Percentiles rank a stretch among this genome's conserved stretches.
phyloP scores from a whole-genome alignment of 2,113 vertebrate genomes.

The Hassar affinis region DNA sequence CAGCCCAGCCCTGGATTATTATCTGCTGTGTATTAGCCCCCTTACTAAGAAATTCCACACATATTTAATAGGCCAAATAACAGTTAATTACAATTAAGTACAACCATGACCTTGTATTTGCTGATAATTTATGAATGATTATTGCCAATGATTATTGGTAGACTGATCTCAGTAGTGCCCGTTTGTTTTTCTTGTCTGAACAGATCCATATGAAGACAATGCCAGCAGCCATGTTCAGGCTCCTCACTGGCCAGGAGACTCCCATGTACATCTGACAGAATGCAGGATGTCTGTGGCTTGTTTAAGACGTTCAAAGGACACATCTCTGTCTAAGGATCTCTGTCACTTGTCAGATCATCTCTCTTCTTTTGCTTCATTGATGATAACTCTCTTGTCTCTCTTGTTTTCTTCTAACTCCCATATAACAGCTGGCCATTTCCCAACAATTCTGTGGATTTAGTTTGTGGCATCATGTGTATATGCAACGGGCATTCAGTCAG shows the following conservation, averaged over 20 bases:
- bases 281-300: slow-evolving; percentile 41
- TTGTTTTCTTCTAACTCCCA: slow-evolving; percentile 56
- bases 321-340: slow-evolving; percentile 31
- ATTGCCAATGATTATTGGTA: not conserved
- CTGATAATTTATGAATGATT: not conserved
- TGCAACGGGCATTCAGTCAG: slow-evolving; percentile 49
- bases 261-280: slow-evolving; percentile 89
- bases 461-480: slow-evolving; percentile 68
- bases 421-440: slow-evolving; percentile 38
- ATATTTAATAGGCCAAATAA: not conserved
- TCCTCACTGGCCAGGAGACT: slow-evolving; percentile 97
- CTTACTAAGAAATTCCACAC: not conserved
- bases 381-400: slow-evolving; percentile 40
- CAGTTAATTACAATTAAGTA: not conserved
- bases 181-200: slow-evolving; percentile 15
- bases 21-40: not conserved
- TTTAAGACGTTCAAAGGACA: slow-evolving; percentile 30
- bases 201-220: slow-evolving; percentile 99
- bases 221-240: slow-evolving; percentile 98
- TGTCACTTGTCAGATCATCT: slow-evolving; percentile 39
- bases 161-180: too few species aligned
- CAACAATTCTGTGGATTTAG: slow-evolving; percentile 58
- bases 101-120: not conserved
- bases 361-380: slow-evolving; percentile 52
- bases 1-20: not conserved